phyloP scores from a whole-genome alignment of 30 jellyfish, hydroid and myxozoan genomes.

The Aurelia sp. region DNA sequence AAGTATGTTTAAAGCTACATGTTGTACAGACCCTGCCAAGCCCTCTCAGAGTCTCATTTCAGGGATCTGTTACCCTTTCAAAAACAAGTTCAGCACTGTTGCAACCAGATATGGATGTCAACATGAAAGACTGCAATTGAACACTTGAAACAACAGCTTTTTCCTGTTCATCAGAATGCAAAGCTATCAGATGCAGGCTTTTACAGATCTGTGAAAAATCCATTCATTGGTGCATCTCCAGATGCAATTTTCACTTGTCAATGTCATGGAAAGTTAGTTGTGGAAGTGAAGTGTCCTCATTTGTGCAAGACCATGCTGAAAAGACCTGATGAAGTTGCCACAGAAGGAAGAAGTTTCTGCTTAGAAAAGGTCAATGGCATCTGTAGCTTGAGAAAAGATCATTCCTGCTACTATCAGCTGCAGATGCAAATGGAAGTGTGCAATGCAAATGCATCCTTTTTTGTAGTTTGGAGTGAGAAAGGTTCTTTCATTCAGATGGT shows the following conservation, averaged over 20 bases:
- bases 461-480: slow-evolving; percentile 1
- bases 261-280: slow-evolving; percentile 9
- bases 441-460: neutral
- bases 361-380: neutral
- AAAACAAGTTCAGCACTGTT: neutral
- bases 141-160: neutral
- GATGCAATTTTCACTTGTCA: slow-evolving; percentile 9
- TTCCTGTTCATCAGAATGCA: too few species aligned
- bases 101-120: slow-evolving; percentile 14
- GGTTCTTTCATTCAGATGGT: neutral
- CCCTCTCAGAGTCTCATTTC: neutral
- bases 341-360: neutral
- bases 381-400: neutral
- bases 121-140: slow-evolving; percentile 5
- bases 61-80: slow-evolving; percentile 3
- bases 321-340: neutral
- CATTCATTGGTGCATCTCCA: slow-evolving; percentile 26
- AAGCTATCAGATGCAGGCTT: neutral
- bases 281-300: slow-evolving; percentile 33
- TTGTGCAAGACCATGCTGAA: neutral
- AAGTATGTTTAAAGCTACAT: neutral
- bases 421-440: slow-evolving; percentile 1
- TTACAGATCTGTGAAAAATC: neutral
- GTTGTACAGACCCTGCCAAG: neutral
- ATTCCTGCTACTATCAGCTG: neutral